Conservation (phyloP, 2,113 vertebrate genomes). For the Gallinago undulata region DNA sequence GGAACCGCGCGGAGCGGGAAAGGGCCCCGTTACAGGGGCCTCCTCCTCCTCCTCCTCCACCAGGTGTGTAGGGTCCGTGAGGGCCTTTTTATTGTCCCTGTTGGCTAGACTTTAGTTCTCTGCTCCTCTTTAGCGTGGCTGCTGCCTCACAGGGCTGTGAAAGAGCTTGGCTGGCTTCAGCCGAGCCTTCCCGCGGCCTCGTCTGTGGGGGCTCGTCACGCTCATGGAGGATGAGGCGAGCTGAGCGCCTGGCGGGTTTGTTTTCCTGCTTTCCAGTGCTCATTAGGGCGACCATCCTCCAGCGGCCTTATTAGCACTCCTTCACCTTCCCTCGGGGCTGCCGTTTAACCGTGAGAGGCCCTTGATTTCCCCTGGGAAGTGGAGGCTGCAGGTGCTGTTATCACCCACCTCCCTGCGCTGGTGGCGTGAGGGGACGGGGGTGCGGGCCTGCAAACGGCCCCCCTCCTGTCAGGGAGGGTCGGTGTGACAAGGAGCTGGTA, state of each 20-base stretch:
- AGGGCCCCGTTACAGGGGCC: rapidly evolving
- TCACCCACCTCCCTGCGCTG: rapidly evolving
- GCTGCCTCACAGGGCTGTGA: rapidly evolving
- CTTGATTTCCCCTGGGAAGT: rapidly evolving
- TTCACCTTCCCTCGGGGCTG: rapidly evolving
- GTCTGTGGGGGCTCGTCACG: rapidly evolving
- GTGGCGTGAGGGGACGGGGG: rapidly evolving
- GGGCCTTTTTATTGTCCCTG: rapidly evolving
- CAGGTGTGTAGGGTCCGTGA: rapidly evolving
- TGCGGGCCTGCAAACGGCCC: rapidly evolving
- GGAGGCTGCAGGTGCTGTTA: not conserved
- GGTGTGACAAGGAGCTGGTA: rapidly evolving
- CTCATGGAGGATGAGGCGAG: not conserved
- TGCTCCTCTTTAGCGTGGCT: rapidly evolving
- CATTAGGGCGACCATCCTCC: rapidly evolving
- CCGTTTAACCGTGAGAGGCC: rapidly evolving
- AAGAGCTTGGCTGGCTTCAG: not conserved
- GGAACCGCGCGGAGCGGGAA: no score
- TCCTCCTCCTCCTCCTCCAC: rapidly evolving
- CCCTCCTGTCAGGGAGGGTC: not conserved
- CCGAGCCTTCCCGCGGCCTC: not conserved
- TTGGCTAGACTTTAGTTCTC: rapidly evolving
- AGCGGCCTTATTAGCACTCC: not conserved
- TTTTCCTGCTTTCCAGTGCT: not conserved
- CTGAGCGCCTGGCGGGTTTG: not conserved